These are phyloP conservation scores for Melopsittacus undulatus DNA, from an alignment of 2,797 vertebrate species.

Conservation along the genomic window DNA sequence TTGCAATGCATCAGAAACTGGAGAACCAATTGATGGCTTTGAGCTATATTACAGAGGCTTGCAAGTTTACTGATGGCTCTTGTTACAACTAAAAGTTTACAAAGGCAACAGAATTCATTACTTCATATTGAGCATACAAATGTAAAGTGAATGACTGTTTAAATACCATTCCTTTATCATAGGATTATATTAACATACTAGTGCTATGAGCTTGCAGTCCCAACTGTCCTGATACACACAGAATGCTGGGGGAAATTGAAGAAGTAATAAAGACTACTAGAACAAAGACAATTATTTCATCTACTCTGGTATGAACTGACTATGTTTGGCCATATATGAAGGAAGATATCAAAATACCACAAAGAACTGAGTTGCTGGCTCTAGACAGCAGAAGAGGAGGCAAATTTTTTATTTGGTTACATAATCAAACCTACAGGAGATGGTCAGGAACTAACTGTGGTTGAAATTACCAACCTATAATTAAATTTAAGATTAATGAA, in stretches of 20 bases:
- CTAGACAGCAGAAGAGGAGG: not conserved
- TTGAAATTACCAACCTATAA: conserved; percentile 2
- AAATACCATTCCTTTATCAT: not conserved
- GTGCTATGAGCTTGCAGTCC: not conserved
- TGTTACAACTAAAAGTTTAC: not conserved
- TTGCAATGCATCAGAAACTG: not conserved
- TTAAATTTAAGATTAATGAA: not conserved
- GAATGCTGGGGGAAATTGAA: not conserved
- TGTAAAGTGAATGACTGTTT: not conserved
- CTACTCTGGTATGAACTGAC: not conserved
- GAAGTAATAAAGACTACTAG: not conserved
- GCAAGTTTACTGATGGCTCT: not conserved
- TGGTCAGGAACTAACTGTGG: not conserved
- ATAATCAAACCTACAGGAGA: not conserved
- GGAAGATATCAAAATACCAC: not conserved
- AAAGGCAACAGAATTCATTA: not conserved
- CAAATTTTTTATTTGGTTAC: conserved; percentile 26
- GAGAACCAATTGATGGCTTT: not conserved
- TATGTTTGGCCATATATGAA: not conserved
- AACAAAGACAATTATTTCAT: not conserved
- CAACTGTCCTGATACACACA: not conserved
- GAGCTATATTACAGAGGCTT: not conserved
- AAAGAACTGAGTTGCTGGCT: not conserved
- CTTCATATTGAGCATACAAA: not conserved
- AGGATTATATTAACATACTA: not conserved